Conservation (phyloP, 2,888 invertebrate genomes). For the Rotaria socialis region DNA sequence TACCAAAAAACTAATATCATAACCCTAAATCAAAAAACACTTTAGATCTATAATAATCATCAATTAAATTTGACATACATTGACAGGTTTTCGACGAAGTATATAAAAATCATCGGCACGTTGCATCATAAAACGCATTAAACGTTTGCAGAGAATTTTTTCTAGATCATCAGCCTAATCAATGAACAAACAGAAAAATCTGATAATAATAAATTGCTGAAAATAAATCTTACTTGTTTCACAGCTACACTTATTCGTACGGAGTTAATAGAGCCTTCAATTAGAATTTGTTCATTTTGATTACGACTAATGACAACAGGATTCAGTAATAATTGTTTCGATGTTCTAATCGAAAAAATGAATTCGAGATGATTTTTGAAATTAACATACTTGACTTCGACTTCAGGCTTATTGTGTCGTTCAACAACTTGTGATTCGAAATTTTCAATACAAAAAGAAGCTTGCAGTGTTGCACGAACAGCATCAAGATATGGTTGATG, state of each 20-base stretch:
- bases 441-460: constrained; percentile 96
- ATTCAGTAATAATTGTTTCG: constrained; percentile 78
- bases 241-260: constrained; percentile 92
- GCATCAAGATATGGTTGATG: constrained; percentile 72
- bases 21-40: constrained; percentile 67
- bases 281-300: constrained; percentile 90
- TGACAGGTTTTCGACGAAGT: constrained; percentile 86
- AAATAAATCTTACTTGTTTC: constrained; percentile 68
- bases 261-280: constrained; percentile 94
- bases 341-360: constrained; percentile 51
- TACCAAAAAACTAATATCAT: constrained; percentile 96
- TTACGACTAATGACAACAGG: constrained; percentile 93
- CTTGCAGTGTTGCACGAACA: constrained; percentile 86
- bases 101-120: constrained; percentile 96
- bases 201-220: neutral
- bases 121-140: constrained; percentile 90
- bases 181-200: neutral
- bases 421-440: constrained; percentile 98
- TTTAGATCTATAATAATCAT: too few relatives aligned
- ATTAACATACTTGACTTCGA: constrained; percentile 71
- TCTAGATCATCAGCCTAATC: constrained; percentile 79
- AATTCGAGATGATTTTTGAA: constrained; percentile 48
- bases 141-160: constrained; percentile 82
- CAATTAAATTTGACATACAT: constrained; percentile 59
- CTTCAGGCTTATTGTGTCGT: constrained; percentile 97